A percentile compares a stretch with the other conserved stretches of the same genome.
These are phyloP conservation scores for Drosophila pseudoobscura DNA, from an alignment of 1,140 invertebrate species.

Conservation along the genomic window DNA sequence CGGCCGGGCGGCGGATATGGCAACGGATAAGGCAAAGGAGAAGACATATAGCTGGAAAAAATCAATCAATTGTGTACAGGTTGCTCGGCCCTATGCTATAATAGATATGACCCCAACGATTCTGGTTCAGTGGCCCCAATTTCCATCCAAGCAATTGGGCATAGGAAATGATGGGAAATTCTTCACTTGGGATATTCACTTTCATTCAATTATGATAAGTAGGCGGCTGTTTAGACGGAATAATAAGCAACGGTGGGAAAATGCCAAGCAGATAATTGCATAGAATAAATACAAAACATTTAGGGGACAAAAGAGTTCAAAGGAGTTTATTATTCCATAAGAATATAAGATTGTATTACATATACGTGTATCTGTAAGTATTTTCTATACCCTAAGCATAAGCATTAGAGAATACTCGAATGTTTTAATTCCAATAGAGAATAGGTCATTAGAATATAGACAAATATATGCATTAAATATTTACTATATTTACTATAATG, in stretches of 20 bases:
- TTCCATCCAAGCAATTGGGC: slow-evolving; percentile 17
- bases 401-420: too few relatives aligned
- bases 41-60: slow-evolving; percentile 13
- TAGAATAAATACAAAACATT: background rate
- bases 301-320: background rate
- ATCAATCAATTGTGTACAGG: slow-evolving; percentile 44
- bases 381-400: too few relatives aligned
- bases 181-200: slow-evolving; percentile 23
- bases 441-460: too few relatives aligned
- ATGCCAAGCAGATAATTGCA: background rate
- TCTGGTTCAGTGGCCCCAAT: slow-evolving; percentile 34
- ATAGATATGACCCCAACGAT: slow-evolving; percentile 50
- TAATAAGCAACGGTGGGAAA: slow-evolving; percentile 2
- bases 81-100: slow-evolving; percentile 42
- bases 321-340: too few relatives aligned
- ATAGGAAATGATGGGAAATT: slow-evolving; percentile 43
- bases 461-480: too few relatives aligned
- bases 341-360: too few relatives aligned
- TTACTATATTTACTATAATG: too few relatives aligned
- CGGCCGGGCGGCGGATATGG: slow-evolving; percentile 8
- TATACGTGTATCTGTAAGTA: too few relatives aligned
- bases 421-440: too few relatives aligned
- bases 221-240: background rate
- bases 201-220: slow-evolving; percentile 30
- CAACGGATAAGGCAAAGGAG: background rate